Base-by-base conservation (phyloP, 2,888 invertebrate species). In the Hypselothyrea guttata region DNA sequence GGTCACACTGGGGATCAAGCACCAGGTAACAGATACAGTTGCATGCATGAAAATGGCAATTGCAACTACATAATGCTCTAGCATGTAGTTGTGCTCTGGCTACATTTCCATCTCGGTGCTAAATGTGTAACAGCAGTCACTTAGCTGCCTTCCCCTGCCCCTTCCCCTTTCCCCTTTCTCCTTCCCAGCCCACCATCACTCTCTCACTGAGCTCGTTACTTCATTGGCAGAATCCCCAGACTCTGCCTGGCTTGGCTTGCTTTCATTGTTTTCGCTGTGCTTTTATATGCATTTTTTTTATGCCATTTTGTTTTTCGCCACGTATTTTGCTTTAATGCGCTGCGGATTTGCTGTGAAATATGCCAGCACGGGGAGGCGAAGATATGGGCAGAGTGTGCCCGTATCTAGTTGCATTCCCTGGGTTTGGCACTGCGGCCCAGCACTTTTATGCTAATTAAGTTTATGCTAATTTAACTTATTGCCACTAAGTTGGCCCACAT, bases 401-500 rank as follows among this genome's bases (percentile, higher is more conserved):
- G 47, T 73, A 73, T 73, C 64, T 71, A 66, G 47, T 51, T 34
- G 44, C 53, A 48, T 61, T 78, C 78, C 75, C 78, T 4, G 22
- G 22, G 59, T 65, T 72, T 75, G 76, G 75, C 73, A 58, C 67
- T 67, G 71, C 71, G 71, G 71, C 73, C 82, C 78, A 60, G 74
- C 83, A 81, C 81, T 81, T 84, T 83, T 81, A 81, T 81, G 84
- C 77, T 81, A 81, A 81, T 81, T 81, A 81, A 84, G 79, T 81
- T 81, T 81, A 81, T 81, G 84, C 81, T 81, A 81, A 81, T 81
- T 81, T 84, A 82, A 81, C 75, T 83, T 81, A 83, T 81, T 71
- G 75, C 81, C 77, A 83, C 83, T 79, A 78, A 78, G 77, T 82
- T 78, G 83, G 79, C 83, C 77, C 77, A 78, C 77, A 78, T 78